Base-by-base conservation (phyloP, 2,797 vertebrate genomes). In the Austrolebias charrua region DNA sequence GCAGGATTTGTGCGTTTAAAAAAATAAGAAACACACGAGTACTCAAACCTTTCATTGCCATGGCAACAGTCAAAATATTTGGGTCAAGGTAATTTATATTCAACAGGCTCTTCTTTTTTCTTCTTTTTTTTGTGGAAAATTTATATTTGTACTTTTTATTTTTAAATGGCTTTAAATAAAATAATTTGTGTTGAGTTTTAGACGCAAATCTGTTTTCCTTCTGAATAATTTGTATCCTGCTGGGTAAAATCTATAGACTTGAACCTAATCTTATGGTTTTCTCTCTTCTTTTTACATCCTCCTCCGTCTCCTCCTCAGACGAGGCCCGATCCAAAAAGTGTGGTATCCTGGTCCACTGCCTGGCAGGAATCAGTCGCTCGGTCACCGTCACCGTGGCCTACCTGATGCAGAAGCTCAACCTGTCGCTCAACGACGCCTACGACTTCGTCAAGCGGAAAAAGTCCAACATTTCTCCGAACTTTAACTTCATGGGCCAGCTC, bases 381-480 rank as follows among this genome's bases (percentile, higher is more conserved):
- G 97, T 99, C 71, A 99, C 97, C 0, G 97, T 99, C 71, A 98
- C 97, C 0, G 96, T 99, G 71, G 97, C 97, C 71, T 99, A 99
- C 90, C 93, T 99, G 91, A 99, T 99, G 97, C 97, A 99, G 92
- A 98, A 98, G 91, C 95, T 98, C 89, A 98, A 98, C 92, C 92
- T 98, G 86, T 98, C 97, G 1, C 94, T 99, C 72, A 99, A 98
- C 0, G 97, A 99, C 1, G 97, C 97, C 59, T 98, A 99, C 43
- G 97, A 99, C 90, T 97, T 98, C 4, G 97, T 99, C 76, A 98
- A 98, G 89, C 92, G 96, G 84, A 99, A 99, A 92, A 99, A 99
- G 88, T 98, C 97, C 59, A 99, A 99, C 88, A 99, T 99, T 90
- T 99, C 97, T 1, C 97, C 97, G 8, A 99, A 99, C 86, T 99